phyloP scores from a whole-genome alignment of 2,797 vertebrate genomes.

The Pyrrhura leucotis region DNA sequence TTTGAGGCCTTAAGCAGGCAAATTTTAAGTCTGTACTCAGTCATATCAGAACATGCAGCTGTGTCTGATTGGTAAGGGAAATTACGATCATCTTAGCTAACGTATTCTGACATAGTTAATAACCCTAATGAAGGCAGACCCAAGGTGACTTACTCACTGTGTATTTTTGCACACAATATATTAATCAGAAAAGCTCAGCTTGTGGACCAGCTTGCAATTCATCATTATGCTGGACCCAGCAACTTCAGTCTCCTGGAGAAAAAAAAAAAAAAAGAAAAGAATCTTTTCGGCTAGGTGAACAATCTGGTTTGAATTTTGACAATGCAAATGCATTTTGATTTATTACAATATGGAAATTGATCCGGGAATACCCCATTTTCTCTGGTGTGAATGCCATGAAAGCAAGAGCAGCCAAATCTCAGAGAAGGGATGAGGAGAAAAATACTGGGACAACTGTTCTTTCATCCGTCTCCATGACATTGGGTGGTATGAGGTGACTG shows the following conservation, averaged over 20 bases:
- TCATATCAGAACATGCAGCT: not conserved
- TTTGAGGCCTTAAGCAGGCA: not conserved
- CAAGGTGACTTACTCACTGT: not conserved
- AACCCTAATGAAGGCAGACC: not conserved
- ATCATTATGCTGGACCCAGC: not conserved
- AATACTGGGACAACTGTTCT: not conserved
- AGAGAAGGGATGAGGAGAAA: not conserved
- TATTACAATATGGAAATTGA: not conserved
- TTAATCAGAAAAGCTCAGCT: not conserved
- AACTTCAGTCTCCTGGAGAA: not conserved
- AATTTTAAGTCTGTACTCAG: not conserved
- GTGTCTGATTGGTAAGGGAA: not conserved
- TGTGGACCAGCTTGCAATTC: not conserved
- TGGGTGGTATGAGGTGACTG: not conserved
- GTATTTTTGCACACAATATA: not conserved
- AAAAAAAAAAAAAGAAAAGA: not conserved
- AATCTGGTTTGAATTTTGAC: not conserved
- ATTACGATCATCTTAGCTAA: not conserved
- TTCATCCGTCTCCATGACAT: not conserved
- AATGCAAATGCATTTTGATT: not conserved
- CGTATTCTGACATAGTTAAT: not conserved
- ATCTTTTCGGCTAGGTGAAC: not conserved
- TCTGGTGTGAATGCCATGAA: not conserved
- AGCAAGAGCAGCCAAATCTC: not conserved
- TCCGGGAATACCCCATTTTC: not conserved